Base-by-base conservation (phyloP, 64 coral and sea anemone genomes). In the Porites lutea region DNA sequence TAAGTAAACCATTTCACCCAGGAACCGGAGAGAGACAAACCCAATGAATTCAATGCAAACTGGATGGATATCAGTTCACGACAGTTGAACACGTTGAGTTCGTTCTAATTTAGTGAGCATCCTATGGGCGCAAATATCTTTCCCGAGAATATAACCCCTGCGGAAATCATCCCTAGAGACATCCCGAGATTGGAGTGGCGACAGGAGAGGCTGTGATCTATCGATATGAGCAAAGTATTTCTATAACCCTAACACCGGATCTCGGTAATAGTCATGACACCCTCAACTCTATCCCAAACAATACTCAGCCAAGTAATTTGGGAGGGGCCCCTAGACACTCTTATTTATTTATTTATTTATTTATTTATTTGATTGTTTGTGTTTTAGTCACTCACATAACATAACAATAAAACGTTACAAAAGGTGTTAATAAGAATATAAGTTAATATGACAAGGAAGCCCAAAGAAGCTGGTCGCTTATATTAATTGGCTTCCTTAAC, bases 271-370 rank as follows among this genome's bases (percentile, higher is more conserved):
- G 69, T 63, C 20, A 75, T 75, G 14, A 23, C 20, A 5, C 50
- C 71, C 21, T 52, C 19, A 59, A 27, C 58, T 11, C 47, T 13
- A 23, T 88, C 50, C 92, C 85, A 89, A 67, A 51, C 62, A 72
- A 95, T 95, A 71, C 79, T 88, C 87, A 95, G 54, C 48, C 74
- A 68, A 77, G 83, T 65, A 51, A 48, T 52, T 90, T 58, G 15
- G 78, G 79, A 65, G 87, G 87, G 13, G 48, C 8, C 93, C 87
- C 85, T 51, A 66, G 58, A 59, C 87, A 86, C 63, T 95, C 27
- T 37, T 37, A 37, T 37, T 37, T 37, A 37, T 37, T 37, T 37
- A 37, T 37, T 37, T 37, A 37, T 37, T 37, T 37, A 37, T 37
- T 37, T 37, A 37, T 37, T 37, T 37, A 37, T 37, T 37, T 37